A percentile compares a stretch with the other conserved stretches of the same genome.
These are phyloP conservation scores for Acronicta psi DNA, from an alignment of 2,888 invertebrate genomes.

Conservation along the genomic window DNA sequence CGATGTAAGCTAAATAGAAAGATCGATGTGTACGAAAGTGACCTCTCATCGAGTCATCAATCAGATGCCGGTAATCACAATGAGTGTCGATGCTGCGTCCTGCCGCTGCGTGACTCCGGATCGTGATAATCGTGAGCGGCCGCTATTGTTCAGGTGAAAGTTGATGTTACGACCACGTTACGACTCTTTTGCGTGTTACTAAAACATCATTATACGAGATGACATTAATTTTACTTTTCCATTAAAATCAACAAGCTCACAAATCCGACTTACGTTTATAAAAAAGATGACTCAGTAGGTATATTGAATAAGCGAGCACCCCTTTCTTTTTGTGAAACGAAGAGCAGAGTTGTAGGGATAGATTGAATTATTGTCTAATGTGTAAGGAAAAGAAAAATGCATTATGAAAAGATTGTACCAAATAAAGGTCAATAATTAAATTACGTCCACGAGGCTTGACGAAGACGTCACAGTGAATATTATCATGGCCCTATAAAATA, in stretches of 20 bases:
- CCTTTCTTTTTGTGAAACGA: not conserved
- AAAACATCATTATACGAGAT: constrained; percentile 63
- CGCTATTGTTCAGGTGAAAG: constrained; percentile 85
- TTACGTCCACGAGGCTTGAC: constrained; percentile 23
- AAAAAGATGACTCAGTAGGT: constrained; percentile 19
- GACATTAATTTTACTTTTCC: constrained; percentile 52
- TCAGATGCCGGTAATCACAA: constrained; percentile 60
- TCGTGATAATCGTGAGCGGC: constrained; percentile 70
- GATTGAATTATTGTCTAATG: not conserved
- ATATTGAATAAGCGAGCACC: too few relatives aligned
- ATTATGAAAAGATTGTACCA: not conserved
- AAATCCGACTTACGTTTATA: constrained; percentile 22
- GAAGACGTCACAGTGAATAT: constrained; percentile 33
- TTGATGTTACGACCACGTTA: constrained; percentile 65
- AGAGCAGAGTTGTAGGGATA: not conserved
- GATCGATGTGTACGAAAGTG: constrained; percentile 48
- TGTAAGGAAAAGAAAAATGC: not conserved
- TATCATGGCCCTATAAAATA: constrained; percentile 47
- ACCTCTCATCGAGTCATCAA: constrained; percentile 71
- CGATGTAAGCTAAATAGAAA: constrained; percentile 21
- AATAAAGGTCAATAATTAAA: constrained; percentile 8
- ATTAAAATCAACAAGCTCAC: constrained; percentile 38
- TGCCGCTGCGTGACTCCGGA: constrained; percentile 74
- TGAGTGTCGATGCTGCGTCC: constrained; percentile 59
- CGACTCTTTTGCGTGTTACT: constrained; percentile 80